Percentiles rank a stretch among this genome's conserved stretches.
Evolutionary conservation across 1,140 invertebrate species (phyloP).

Genomic region (Cherax destructor): DNA sequence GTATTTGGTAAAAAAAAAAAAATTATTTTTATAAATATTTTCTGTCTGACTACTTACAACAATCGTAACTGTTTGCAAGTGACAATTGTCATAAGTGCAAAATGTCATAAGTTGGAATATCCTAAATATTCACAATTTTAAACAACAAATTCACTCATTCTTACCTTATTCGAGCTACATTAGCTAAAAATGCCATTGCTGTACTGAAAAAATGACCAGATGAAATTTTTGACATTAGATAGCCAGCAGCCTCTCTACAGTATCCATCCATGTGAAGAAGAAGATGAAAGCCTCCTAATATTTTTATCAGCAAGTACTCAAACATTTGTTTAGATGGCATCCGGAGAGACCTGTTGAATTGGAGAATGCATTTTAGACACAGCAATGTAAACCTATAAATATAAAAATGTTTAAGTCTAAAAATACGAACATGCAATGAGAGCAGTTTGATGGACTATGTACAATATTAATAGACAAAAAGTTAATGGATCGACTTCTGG

Average conservation of each 20-base stretch:
- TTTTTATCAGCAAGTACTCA: slow-evolving; percentile 23
- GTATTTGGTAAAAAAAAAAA: not conserved
- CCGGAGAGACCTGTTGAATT: slow-evolving; percentile 16
- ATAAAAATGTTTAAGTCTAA: too few relatives aligned
- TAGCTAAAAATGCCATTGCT: slow-evolving; percentile 32
- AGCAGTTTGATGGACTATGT: too few relatives aligned
- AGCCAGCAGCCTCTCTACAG: slow-evolving; percentile 28
- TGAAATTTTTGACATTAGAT: slow-evolving; percentile 33
- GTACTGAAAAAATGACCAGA: slow-evolving; percentile 46
- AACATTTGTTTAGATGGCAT: slow-evolving; percentile 54
- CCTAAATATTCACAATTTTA: not conserved
- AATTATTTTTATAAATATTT: too few relatives aligned
- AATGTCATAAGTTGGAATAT: not conserved
- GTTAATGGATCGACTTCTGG: too few relatives aligned
- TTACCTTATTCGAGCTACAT: slow-evolving; percentile 43
- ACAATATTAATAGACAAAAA: too few relatives aligned
- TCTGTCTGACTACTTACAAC: too few relatives aligned
- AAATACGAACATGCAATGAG: too few relatives aligned
- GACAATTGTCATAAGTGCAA: not conserved
- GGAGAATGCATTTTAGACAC: too few relatives aligned
- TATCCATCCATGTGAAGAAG: slow-evolving; percentile 16
- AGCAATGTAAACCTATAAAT: too few relatives aligned
- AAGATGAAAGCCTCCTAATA: slow-evolving; percentile 31
- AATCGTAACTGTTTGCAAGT: not conserved
- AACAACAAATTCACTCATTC: not conserved